Evolutionary conservation across 1,140 invertebrate genomes (phyloP).

Genomic region (Scaptomyza graminum): DNA sequence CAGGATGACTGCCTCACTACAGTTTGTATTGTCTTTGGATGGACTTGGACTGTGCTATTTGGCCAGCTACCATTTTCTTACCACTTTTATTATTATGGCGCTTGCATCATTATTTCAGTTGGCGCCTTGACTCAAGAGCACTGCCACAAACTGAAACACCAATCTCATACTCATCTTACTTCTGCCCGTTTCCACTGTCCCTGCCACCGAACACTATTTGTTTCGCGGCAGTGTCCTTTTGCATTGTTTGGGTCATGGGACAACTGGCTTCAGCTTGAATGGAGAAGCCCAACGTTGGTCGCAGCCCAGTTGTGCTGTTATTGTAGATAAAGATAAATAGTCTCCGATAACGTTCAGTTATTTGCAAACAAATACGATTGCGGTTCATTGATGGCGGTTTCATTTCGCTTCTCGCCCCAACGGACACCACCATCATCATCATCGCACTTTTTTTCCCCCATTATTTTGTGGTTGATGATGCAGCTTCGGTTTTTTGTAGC

Average conservation of each 20-base stretch:
- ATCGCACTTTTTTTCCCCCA: slow-evolving; percentile 24
- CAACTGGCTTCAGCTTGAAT: slow-evolving; percentile 16
- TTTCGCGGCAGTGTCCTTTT: slow-evolving; percentile 52
- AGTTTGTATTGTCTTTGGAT: slow-evolving; percentile 56
- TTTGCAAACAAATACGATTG: slow-evolving; percentile 83
- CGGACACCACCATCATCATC: slow-evolving; percentile 9
- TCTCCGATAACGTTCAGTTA: slow-evolving; percentile 80
- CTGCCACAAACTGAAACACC: slow-evolving; percentile 3
- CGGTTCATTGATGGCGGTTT: slow-evolving; percentile 81
- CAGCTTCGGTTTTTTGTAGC: neutral
- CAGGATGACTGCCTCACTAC: neutral
- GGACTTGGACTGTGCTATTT: slow-evolving; percentile 22
- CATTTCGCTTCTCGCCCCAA: slow-evolving; percentile 45
- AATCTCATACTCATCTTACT: neutral
- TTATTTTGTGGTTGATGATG: slow-evolving; percentile 57
- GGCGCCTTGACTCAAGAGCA: slow-evolving; percentile 62
- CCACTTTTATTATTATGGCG: slow-evolving; percentile 77
- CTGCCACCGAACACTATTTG: slow-evolving; percentile 3
- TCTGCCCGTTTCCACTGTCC: slow-evolving; percentile 1
- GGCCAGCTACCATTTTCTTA: slow-evolving; percentile 23
- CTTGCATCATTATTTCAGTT: slow-evolving; percentile 80
- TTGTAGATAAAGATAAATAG: slow-evolving; percentile 82
- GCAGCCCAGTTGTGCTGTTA: slow-evolving; percentile 40
- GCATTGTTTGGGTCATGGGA: slow-evolving; percentile 55
- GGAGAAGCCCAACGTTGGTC: neutral